Evolutionary conservation across 2,113 vertebrate species (phyloP).

Genomic region (Sapajus apella): DNA sequence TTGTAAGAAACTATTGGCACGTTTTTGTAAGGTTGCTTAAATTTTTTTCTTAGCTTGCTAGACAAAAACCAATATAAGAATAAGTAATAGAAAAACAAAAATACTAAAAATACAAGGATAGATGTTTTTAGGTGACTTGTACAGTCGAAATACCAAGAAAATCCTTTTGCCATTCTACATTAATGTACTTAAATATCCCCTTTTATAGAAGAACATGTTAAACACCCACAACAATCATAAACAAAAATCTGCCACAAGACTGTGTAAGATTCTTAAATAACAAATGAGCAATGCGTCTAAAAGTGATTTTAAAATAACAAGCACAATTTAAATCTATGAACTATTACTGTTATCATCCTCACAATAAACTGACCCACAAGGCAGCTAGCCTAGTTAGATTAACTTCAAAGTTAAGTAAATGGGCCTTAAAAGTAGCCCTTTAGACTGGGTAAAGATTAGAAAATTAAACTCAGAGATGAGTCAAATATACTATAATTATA

Average conservation of each 20-base stretch:
- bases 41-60: background rate
- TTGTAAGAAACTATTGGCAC: background rate
- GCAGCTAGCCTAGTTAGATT: background rate
- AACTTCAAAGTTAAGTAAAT: background rate
- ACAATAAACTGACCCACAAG: background rate
- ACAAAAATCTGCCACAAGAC: background rate
- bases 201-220: background rate
- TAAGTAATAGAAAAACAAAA: background rate
- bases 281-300: background rate
- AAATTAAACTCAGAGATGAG: background rate
- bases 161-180: background rate
- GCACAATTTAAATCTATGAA: background rate
- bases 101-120: background rate
- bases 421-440: background rate
- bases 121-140: background rate
- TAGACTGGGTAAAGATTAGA: background rate
- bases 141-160: background rate
- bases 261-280: background rate
- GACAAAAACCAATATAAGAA: background rate
- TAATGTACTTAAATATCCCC: background rate
- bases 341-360: background rate
- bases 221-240: background rate
- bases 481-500: background rate
- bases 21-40: background rate
- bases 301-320: slow-evolving; percentile 28